Evolutionary conservation across 2,113 vertebrate species (phyloP), one percentile per base, ranked within the genome.

Genomic region (Gallinago jamesoni): DNA sequence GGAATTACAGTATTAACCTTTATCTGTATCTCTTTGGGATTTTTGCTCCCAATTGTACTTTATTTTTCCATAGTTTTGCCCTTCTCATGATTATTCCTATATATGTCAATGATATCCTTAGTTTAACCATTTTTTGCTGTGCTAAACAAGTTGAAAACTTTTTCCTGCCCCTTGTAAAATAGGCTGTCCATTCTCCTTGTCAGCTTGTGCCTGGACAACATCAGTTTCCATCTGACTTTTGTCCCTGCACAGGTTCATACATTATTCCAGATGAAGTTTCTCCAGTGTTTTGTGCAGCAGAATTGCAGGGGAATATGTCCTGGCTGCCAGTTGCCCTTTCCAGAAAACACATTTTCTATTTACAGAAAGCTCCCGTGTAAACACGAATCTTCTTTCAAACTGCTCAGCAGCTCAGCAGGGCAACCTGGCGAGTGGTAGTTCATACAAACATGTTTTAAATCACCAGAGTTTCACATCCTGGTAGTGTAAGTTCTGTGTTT

Each of bases 401-500:
- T 43, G 5, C 31, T 47, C 20, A 23, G 67, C 89, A 77, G 23
- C 63, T 41, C 31, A 23, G 35, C 7, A 6, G 45, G 60, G 45
- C 39, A 35, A 12, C 74, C 73, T 21, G 69, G 48, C 6, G 55
- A 69, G 69, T 4, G 12, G 69, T 7, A 55, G 28, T 3, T 28
- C 60, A 30, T 56, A 41, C 4, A 31, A 75, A 67, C 7, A 7
- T 1, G 0, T 47, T 67, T 90, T 23, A 84, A 7, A 82, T 47
- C 24, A 11, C 4, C 41, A 66, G 53, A 2, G 1, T 2, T 4
- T 15, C 45, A 5, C n/a, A 53, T 8, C 8, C 25, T 2, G 3
- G 25, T 21, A 11, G 12, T 0, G 20, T 14, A 14, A 74, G 45
- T 41, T 59, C 67, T 31, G 55, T 35, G 4, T 8, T 3, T 8